Evolutionary conservation across 2,888 invertebrate species (phyloP).

Genomic region (Matsumyia berberina): DNA sequence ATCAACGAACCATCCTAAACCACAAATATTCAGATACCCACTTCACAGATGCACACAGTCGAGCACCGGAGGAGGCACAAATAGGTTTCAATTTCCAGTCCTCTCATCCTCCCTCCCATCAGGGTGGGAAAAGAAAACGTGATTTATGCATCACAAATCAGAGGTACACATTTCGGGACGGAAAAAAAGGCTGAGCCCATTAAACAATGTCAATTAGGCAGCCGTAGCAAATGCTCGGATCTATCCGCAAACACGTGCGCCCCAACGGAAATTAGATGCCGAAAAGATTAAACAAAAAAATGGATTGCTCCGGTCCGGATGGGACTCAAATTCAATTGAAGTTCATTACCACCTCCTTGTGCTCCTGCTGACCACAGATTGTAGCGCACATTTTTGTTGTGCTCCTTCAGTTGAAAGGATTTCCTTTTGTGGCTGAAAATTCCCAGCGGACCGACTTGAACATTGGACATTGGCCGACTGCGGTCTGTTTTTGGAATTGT

Average conservation of each 20-base stretch:
- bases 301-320: neutral
- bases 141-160: conserved; percentile 60
- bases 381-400: conserved; percentile 46
- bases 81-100: conserved; percentile 43
- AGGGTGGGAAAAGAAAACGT: conserved; percentile 16
- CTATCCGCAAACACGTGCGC: conserved; percentile 33
- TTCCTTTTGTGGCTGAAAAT: conserved; percentile 24
- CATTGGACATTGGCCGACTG: conserved; percentile 19
- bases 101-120: neutral
- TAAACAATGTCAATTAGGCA: conserved; percentile 61
- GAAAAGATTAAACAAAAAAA: conserved; percentile 5
- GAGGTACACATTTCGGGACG: conserved; percentile 1
- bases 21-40: conserved; percentile 49
- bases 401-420: conserved; percentile 47
- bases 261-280: conserved; percentile 31
- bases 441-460: conserved; percentile 26
- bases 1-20: conserved; percentile 63
- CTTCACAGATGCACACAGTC: conserved; percentile 11
- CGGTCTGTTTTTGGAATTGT: conserved; percentile 50
- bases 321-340: conserved; percentile 59
- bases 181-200: conserved; percentile 39
- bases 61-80: conserved; percentile 14
- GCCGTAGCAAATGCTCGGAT: conserved; percentile 46
- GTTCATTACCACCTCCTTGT: conserved; percentile 59
- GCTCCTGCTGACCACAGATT: conserved; percentile 48